These are phyloP conservation scores for Pyxicephalus adspersus DNA, from an alignment of 2,113 vertebrate genomes.

Conservation along the genomic window DNA sequence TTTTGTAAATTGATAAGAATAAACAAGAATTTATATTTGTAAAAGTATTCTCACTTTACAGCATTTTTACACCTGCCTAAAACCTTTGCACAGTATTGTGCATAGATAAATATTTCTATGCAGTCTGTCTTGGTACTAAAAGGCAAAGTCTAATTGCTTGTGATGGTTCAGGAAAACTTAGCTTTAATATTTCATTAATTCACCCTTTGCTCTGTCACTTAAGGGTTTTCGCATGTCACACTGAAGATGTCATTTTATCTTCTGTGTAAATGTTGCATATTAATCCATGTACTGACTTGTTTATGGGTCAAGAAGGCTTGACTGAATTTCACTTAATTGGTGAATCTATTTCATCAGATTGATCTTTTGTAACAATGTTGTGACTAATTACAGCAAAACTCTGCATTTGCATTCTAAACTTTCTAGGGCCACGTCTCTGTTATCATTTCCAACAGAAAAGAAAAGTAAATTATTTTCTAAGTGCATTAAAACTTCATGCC, in stretches of 20 bases:
- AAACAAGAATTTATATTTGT: no score
- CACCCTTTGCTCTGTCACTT: constrained; percentile 59
- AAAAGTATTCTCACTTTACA: no score
- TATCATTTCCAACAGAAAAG: constrained; percentile 76
- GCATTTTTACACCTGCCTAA: no score
- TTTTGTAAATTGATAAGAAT: no score
- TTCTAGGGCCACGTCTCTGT: constrained; percentile 69
- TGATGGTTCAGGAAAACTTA: constrained; percentile 17
- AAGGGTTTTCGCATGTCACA: constrained; percentile 42
- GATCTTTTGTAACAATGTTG: constrained; percentile 68
- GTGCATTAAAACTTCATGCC: constrained; percentile 78
- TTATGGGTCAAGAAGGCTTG: constrained; percentile 59
- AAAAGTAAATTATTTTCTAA: constrained; percentile 81
- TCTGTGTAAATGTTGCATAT: constrained; percentile 58
- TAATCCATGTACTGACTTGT: constrained; percentile 64
- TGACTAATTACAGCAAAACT: constrained; percentile 69
- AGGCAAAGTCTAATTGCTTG: constrained; percentile 49
- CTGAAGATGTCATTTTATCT: constrained; percentile 46
- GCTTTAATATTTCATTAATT: constrained; percentile 59
- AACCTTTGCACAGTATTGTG: no score
- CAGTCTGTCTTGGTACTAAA: constrained; percentile 50
- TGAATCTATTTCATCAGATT: constrained; percentile 64
- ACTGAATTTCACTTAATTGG: constrained; percentile 70
- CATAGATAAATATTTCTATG: no score
- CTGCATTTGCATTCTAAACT: constrained; percentile 72